Percentiles rank a stretch among this genome's conserved stretches.
Evolutionary conservation across 2,113 vertebrate species (phyloP).

Genomic region (Cettia cetti): DNA sequence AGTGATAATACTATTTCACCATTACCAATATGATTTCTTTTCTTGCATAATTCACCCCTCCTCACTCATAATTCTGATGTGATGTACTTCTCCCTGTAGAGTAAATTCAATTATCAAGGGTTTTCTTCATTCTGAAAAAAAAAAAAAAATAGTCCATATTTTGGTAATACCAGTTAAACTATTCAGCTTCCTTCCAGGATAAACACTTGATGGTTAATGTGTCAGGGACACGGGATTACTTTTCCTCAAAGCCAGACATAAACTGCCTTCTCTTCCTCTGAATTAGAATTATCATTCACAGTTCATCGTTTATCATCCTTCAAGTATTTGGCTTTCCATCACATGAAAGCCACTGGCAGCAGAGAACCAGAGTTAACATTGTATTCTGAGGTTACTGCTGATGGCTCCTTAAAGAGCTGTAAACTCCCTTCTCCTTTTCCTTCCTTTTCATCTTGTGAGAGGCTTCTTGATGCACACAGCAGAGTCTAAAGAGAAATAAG

Average conservation of each 20-base stretch:
- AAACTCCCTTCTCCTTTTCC: background rate
- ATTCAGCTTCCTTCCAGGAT: background rate
- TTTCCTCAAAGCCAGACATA: background rate
- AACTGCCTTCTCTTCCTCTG: background rate
- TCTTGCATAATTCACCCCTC: background rate
- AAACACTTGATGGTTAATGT: background rate
- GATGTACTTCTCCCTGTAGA: background rate
- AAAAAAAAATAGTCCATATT: background rate
- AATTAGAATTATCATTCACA: background rate
- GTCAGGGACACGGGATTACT: background rate
- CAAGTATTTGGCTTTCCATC: background rate
- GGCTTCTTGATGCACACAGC: background rate
- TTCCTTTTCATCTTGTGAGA: constrained; percentile 21
- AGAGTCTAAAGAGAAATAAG: background rate
- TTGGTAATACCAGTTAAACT: background rate
- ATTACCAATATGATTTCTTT: background rate
- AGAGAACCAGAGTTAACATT: background rate
- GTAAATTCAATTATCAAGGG: background rate
- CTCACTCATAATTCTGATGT: background rate
- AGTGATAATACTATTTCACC: background rate
- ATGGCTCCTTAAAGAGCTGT: background rate
- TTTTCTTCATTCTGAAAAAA: background rate
- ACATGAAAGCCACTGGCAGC: background rate
- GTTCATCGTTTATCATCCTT: constrained; percentile 1
- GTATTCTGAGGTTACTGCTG: background rate